Evolutionary conservation across 2,113 vertebrate species (phyloP).

Genomic region (Thryonomys swinderianus): DNA sequence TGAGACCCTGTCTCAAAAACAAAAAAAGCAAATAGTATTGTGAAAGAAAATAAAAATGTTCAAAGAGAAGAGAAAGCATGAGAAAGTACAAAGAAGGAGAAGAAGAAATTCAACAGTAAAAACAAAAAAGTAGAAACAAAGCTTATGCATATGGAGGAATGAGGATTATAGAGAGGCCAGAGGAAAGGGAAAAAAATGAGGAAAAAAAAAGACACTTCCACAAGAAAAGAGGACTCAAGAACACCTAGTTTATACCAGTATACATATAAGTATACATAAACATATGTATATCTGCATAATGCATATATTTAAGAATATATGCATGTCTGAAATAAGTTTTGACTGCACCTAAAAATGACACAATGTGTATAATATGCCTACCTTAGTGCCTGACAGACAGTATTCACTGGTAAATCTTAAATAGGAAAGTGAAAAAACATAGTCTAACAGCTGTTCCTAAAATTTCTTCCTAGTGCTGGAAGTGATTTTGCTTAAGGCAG

Average conservation of each 20-base stretch:
- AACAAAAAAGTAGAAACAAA: too few relatives aligned
- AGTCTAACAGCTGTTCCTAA: not conserved
- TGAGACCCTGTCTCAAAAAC: too few relatives aligned
- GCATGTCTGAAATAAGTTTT: conserved; percentile 16
- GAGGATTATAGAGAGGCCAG: too few relatives aligned
- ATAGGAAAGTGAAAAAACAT: not conserved
- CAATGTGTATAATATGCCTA: not conserved
- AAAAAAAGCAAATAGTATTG: too few relatives aligned
- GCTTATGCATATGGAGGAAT: too few relatives aligned
- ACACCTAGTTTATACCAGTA: not conserved
- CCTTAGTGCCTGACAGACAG: not conserved
- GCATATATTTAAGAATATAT: not conserved
- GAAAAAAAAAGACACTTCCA: not conserved
- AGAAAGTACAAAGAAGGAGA: too few relatives aligned
- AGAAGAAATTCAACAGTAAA: too few relatives aligned
- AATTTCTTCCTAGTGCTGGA: not conserved
- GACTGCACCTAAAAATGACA: not conserved
- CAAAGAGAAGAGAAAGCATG: too few relatives aligned
- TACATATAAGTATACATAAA: not conserved
- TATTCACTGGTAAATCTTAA: not conserved
- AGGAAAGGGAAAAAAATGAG: too few relatives aligned
- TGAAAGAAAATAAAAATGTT: too few relatives aligned
- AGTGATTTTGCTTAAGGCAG: not conserved
- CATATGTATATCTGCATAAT: not conserved
- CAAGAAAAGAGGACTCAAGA: not conserved